These are phyloP conservation scores for Gobius niger DNA, from an alignment of 2,113 vertebrate species.

Conservation along the genomic window DNA sequence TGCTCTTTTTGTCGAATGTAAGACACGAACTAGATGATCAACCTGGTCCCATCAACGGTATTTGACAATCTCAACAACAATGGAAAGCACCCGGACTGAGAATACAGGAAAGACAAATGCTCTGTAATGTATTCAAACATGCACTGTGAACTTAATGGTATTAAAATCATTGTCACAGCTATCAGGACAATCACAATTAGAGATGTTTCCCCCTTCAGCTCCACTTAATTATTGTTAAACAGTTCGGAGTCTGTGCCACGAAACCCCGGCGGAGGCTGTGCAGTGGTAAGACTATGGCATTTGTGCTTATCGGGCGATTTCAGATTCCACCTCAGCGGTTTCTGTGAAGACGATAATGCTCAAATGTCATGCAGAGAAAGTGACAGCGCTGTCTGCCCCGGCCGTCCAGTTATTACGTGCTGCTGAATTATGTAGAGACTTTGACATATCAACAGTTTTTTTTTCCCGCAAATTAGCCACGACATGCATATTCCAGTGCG, in stretches of 20 bases:
- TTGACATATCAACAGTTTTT: not conserved
- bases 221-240: not conserved
- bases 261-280: not conserved
- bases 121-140: too few species aligned
- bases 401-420: not conserved
- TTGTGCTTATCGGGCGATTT: conserved; percentile 28
- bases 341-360: conserved; percentile 13
- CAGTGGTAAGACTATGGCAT: conserved; percentile 16
- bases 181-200: too few species aligned
- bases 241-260: not conserved
- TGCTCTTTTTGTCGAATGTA: too few species aligned
- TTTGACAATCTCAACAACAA: too few species aligned
- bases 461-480: not conserved
- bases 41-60: too few species aligned
- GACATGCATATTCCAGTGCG: not conserved
- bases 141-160: too few species aligned
- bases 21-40: too few species aligned
- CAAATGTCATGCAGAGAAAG: conserved; percentile 30
- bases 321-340: conserved; percentile 29
- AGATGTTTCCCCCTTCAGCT: too few species aligned
- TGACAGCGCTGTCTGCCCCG: conserved; percentile 6
- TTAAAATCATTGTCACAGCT: too few species aligned
- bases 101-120: too few species aligned
- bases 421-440: conserved; percentile 2
- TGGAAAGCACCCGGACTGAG: too few species aligned